Evolutionary conservation across 2,888 invertebrate genomes (phyloP).

Genomic region (Actias luna): DNA sequence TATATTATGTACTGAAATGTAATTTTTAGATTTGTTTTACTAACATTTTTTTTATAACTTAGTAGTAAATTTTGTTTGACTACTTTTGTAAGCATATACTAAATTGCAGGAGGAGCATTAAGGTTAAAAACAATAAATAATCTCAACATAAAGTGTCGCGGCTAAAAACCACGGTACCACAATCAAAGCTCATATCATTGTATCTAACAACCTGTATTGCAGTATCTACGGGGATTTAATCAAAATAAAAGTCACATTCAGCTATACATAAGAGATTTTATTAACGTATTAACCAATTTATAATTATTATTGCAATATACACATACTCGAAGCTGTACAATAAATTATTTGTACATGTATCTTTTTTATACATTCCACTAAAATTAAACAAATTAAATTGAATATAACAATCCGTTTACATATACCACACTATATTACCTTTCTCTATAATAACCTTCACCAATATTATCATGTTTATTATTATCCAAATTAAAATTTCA

Average conservation of each 20-base stretch:
- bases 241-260: slow-evolving; percentile 2
- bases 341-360: slow-evolving; percentile 25
- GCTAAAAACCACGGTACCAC: too few species aligned
- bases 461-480: slow-evolving; percentile 2
- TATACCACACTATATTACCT: neutral
- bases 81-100: too few species aligned
- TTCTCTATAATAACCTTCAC: slow-evolving; percentile 16
- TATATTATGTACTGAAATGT: too few species aligned
- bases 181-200: too few species aligned
- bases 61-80: too few species aligned
- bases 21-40: too few species aligned
- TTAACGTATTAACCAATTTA: slow-evolving; percentile 41
- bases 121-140: too few species aligned
- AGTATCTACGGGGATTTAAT: neutral
- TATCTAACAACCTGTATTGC: too few species aligned
- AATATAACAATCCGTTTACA: slow-evolving; percentile 7
- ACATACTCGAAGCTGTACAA: slow-evolving; percentile 34
- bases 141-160: too few species aligned
- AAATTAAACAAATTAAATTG: slow-evolving; percentile 8
- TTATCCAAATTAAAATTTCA: slow-evolving; percentile 5
- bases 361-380: slow-evolving; percentile 18
- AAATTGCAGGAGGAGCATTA: too few species aligned
- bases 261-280: slow-evolving; percentile 40
- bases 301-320: slow-evolving; percentile 44
- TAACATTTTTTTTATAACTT: too few species aligned